phyloP scores from a whole-genome alignment of 1,140 invertebrate genomes.

The Nylanderia fulva region DNA sequence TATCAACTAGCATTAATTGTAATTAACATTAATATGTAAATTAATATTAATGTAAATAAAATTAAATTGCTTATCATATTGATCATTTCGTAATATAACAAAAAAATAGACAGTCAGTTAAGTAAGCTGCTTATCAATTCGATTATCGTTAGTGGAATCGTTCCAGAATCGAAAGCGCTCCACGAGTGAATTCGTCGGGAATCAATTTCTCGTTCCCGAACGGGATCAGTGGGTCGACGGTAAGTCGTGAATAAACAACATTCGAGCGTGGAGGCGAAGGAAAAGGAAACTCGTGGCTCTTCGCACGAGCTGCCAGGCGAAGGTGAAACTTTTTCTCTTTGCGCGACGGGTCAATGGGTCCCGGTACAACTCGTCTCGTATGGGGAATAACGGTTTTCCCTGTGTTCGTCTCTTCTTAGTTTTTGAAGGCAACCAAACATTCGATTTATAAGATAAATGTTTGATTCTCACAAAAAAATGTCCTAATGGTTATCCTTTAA shows the following conservation, averaged over 20 bases:
- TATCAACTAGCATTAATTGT: neutral
- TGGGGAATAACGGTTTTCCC: conserved; percentile 55
- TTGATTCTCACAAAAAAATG: conserved; percentile 6
- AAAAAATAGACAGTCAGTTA: neutral
- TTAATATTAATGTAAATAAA: too few relatives aligned
- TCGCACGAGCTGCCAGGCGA: conserved; percentile 38
- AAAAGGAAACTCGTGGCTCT: conserved; percentile 48
- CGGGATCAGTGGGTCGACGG: conserved; percentile 57
- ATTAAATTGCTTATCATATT: neutral
- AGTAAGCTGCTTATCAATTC: neutral
- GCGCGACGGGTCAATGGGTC: conserved; percentile 49
- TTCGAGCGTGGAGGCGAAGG: conserved; percentile 14
- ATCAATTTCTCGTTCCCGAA: conserved; percentile 35
- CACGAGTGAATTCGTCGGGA: conserved; percentile 2
- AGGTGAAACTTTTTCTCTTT: conserved; percentile 64
- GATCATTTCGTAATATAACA: neutral
- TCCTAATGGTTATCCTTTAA: neutral
- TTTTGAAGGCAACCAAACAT: neutral
- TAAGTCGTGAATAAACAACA: conserved; percentile 44
- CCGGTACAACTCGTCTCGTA: conserved; percentile 21
- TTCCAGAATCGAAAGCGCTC: neutral
- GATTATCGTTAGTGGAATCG: neutral
- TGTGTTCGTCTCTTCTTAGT: conserved; percentile 8
- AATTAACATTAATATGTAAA: too few relatives aligned
- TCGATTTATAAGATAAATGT: neutral